These are phyloP conservation scores for Heliocidaris erythrogramma DNA, from an alignment of 35 echinoderm and acorn worm genomes.

Conservation along the genomic window DNA sequence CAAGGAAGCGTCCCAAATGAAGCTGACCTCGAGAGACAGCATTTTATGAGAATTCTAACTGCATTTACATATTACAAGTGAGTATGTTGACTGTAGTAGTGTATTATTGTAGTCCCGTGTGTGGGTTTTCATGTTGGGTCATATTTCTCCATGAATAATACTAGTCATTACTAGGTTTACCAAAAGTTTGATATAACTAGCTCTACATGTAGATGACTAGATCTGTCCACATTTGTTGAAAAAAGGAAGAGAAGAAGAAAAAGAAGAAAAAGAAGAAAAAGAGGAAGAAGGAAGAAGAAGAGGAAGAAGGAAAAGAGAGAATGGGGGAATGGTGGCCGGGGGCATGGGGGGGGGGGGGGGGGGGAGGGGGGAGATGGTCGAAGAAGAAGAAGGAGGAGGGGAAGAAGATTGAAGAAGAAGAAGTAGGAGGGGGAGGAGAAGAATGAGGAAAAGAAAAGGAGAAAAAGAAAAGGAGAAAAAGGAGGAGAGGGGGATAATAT, in stretches of 20 bases:
- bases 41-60: slow-evolving; percentile 58
- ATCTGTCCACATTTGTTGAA: no score
- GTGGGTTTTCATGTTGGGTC: not conserved
- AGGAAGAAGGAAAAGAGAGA: not conserved
- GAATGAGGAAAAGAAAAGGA: not conserved
- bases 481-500: not conserved
- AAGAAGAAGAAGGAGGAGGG: no score
- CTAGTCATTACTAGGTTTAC: no score
- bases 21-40: slow-evolving; percentile 56
- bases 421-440: not conserved
- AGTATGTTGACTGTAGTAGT: not conserved
- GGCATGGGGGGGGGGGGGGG: no score
- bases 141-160: no score
- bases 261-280: no score
- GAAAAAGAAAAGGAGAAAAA: not conserved
- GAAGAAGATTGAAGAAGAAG: not conserved
- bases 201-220: no score
- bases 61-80: slow-evolving; percentile 74
- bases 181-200: no score
- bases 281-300: not conserved
- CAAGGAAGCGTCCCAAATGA: slow-evolving; percentile 3
- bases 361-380: no score
- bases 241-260: no score
- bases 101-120: not conserved
- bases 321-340: no score